These are phyloP conservation scores for Microplitis mediator DNA, from an alignment of 1,140 invertebrate genomes.

Conservation along the genomic window DNA sequence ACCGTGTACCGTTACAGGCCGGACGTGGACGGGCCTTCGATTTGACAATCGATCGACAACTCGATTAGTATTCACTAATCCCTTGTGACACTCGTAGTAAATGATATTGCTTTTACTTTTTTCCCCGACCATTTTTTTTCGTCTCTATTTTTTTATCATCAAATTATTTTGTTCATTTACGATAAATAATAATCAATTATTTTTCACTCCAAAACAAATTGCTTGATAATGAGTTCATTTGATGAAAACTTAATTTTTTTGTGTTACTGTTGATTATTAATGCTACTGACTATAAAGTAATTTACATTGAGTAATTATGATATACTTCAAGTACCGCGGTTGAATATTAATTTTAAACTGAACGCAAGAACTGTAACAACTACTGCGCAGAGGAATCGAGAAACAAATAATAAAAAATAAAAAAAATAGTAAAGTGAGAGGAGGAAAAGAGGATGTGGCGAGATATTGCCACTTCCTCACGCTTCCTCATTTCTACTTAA, in stretches of 20 bases:
- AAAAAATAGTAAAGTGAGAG: conserved; percentile 30
- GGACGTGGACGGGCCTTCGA: neutral
- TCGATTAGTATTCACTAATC: neutral
- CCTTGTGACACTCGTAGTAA: neutral
- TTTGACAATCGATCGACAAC: neutral
- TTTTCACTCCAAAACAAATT: neutral
- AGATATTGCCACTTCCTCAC: conserved; percentile 45
- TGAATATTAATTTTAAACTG: conserved; percentile 22
- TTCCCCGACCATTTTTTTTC: neutral
- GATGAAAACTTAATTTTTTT: too few relatives aligned
- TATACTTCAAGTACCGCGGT: neutral
- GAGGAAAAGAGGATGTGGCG: conserved; percentile 40
- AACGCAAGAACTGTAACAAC: conserved; percentile 1
- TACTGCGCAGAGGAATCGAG: neutral
- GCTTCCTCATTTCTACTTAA: conserved; percentile 7
- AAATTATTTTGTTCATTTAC: neutral
- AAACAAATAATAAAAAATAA: neutral
- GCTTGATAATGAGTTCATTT: too few relatives aligned
- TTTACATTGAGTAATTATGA: neutral
- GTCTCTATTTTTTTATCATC: neutral
- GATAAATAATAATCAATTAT: neutral
- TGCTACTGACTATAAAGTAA: neutral
- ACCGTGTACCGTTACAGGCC: conserved; percentile 23
- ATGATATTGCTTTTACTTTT: neutral
- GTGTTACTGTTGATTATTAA: neutral